A percentile compares a stretch with the other conserved stretches of the same genome.
phyloP scores from a whole-genome alignment of 2,113 vertebrate genomes.

The Microcebus lehilahytsara region DNA sequence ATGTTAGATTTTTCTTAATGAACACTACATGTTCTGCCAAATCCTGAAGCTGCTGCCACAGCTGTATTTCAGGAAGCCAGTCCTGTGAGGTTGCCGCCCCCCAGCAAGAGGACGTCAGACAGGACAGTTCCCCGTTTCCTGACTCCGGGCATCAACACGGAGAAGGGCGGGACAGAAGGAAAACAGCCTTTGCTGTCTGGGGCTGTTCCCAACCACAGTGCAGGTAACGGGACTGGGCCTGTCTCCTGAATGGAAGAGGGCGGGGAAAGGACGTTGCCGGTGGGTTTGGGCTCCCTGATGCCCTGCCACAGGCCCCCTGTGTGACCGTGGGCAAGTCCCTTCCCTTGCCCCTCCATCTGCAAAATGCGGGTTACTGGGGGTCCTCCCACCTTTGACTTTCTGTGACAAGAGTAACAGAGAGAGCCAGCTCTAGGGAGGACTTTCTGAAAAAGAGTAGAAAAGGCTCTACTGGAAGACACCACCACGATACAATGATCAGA shows the following conservation, averaged over 20 bases:
- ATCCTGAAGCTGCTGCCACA: background rate
- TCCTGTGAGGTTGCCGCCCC: background rate
- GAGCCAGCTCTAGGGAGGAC: background rate
- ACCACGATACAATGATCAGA: background rate
- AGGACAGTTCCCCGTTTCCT: conserved; percentile 54
- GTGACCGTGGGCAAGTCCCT: background rate
- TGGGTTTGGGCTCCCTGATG: background rate
- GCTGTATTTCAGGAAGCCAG: conserved; percentile 51
- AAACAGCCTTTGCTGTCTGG: conserved; percentile 16
- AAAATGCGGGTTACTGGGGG: background rate
- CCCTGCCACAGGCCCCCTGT: background rate
- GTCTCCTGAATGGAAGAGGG: background rate
- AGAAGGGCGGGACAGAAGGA: conserved; percentile 9
- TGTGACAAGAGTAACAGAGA: background rate
- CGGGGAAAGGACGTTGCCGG: accelerated
- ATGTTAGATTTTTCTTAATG: background rate
- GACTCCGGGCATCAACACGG: background rate
- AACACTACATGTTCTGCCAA: background rate
- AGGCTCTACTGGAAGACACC: background rate
- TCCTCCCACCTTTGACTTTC: background rate
- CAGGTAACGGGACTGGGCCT: background rate
- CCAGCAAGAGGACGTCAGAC: background rate
- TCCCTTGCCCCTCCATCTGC: background rate
- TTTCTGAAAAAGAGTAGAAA: background rate
- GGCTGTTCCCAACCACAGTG: background rate